Percentiles rank a stretch among this genome's conserved stretches.
Evolutionary conservation across 2,888 invertebrate species (phyloP).

Genomic region (Morinoia aosen): DNA sequence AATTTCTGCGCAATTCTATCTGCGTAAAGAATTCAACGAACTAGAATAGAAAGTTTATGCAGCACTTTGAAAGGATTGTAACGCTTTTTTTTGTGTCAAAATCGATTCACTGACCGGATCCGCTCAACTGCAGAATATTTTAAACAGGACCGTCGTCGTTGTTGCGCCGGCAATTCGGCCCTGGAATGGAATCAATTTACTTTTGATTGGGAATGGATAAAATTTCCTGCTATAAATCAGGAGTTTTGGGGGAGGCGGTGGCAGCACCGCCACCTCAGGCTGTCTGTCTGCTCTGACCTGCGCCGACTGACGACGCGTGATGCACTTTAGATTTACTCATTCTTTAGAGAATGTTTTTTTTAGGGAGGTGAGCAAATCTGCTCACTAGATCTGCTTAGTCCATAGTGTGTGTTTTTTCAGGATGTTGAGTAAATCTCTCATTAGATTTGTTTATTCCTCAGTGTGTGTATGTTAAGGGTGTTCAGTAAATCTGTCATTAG

Average conservation of each 20-base stretch:
- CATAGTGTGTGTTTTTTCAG: neutral
- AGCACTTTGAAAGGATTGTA: neutral
- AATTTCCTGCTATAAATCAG: conserved; percentile 29
- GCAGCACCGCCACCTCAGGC: neutral
- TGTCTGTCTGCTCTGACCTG: neutral
- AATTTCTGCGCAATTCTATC: neutral
- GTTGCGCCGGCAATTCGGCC: neutral
- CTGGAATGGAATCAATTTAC: conserved; percentile 34
- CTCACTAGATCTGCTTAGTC: neutral
- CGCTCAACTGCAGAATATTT: neutral
- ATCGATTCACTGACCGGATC: neutral
- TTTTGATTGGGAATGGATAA: conserved; percentile 34
- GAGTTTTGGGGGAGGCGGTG: neutral
- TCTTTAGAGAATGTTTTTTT: no score
- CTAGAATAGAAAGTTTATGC: neutral
- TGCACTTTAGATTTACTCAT: no score
- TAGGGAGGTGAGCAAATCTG: no score
- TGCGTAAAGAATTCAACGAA: neutral
- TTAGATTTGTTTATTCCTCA: no score
- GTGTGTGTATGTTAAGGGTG: no score
- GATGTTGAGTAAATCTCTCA: neutral
- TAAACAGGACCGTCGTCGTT: neutral
- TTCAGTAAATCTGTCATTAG: no score
- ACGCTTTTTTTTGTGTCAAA: neutral
- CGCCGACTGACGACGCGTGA: neutral